These are phyloP conservation scores for Mixornis gularis DNA, from an alignment of 2,113 vertebrate species.

Conservation along the genomic window DNA sequence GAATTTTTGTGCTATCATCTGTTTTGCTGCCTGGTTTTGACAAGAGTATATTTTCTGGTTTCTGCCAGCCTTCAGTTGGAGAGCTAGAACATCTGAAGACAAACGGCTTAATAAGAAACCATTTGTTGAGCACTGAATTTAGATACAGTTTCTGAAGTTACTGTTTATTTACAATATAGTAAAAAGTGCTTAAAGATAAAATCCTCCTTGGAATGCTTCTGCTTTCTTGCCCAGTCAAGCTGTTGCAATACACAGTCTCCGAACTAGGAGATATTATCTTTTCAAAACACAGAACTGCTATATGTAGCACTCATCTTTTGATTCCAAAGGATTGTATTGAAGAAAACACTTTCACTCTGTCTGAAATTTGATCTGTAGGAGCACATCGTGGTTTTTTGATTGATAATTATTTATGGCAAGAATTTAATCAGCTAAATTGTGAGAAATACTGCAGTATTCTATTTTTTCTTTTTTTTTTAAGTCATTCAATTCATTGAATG, in stretches of 20 bases:
- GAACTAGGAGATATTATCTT: not conserved
- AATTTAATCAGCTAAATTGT: not conserved
- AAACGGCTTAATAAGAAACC: not conserved
- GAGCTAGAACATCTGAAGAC: not conserved
- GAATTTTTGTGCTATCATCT: not conserved
- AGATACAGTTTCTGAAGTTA: not conserved
- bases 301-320: not conserved
- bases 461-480: not conserved
- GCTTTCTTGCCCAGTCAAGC: not conserved
- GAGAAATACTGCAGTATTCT: not conserved
- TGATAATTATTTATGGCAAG: not conserved
- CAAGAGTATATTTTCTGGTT: not conserved
- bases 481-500: not conserved
- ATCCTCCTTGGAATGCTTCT: not conserved
- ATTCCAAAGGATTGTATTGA: not conserved
- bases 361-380: not conserved
- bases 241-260: not conserved
- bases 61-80: not conserved
- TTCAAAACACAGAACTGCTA: not conserved
- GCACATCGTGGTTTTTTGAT: accelerated
- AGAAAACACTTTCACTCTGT: not conserved
- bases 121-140: not conserved
- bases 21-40: not conserved
- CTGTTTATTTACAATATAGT: not conserved
- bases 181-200: not conserved